Evolutionary conservation across 2,113 vertebrate genomes (phyloP).

Genomic region (Mormyrus iriodes): DNA sequence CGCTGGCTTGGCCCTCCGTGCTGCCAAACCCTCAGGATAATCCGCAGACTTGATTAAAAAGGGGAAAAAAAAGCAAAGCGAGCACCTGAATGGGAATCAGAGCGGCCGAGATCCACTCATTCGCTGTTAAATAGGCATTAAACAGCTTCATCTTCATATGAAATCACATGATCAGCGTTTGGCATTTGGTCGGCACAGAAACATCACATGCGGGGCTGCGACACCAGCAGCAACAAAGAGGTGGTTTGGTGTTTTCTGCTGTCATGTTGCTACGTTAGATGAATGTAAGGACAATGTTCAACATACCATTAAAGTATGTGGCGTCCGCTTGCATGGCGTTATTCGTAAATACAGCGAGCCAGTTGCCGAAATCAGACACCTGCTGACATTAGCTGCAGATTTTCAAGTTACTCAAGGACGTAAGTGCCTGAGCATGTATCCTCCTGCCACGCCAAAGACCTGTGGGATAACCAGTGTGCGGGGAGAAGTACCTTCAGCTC

Average conservation of each 20-base stretch:
- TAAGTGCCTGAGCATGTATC: neutral
- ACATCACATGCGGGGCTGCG: neutral
- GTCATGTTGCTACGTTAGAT: neutral
- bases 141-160: slow-evolving; percentile 19
- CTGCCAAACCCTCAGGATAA: slow-evolving; percentile 68
- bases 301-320: neutral
- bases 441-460: neutral
- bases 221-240: neutral
- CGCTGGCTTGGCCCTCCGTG: slow-evolving; percentile 46
- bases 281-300: neutral
- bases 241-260: neutral
- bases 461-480: neutral
- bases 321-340: neutral
- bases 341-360: neutral
- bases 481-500: neutral
- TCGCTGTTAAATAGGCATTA: slow-evolving; percentile 61
- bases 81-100: slow-evolving; percentile 48
- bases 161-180: neutral
- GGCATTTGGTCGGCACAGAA: neutral
- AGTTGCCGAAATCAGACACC: neutral
- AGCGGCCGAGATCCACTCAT: slow-evolving; percentile 47
- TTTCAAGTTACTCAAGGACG: neutral
- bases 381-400: neutral
- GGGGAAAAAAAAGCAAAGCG: slow-evolving; percentile 48
- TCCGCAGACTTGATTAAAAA: slow-evolving; percentile 60